Evolutionary conservation across 2,888 invertebrate genomes (phyloP).

Genomic region (Cheilosia impressa): DNA sequence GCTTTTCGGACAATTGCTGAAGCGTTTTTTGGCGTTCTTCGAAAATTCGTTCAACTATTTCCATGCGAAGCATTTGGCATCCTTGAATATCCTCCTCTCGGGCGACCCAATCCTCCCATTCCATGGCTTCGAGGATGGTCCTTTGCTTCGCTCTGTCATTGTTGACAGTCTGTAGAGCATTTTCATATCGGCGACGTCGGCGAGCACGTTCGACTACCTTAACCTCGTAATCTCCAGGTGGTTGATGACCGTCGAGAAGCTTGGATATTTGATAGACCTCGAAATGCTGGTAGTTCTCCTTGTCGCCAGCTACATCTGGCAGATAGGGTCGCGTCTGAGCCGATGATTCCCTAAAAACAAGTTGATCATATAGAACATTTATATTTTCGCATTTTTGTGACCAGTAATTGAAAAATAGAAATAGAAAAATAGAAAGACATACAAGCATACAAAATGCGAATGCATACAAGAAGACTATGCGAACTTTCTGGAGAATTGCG

Average conservation of each 20-base stretch:
- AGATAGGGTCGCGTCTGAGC: slow-evolving; percentile 82
- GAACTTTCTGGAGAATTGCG: too few relatives aligned
- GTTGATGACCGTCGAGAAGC: slow-evolving; percentile 78
- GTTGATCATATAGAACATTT: neutral
- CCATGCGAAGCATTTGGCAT: slow-evolving; percentile 88
- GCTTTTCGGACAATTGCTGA: slow-evolving; percentile 81
- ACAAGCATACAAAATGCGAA: too few relatives aligned
- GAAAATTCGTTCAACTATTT: slow-evolving; percentile 85
- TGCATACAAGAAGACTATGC: too few relatives aligned
- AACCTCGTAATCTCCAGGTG: slow-evolving; percentile 81
- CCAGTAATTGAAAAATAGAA: too few relatives aligned
- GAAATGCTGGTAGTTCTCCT: slow-evolving; percentile 76
- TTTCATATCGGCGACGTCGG: slow-evolving; percentile 87
- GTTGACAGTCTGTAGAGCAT: slow-evolving; percentile 84
- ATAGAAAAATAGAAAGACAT: too few relatives aligned
- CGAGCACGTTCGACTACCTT: slow-evolving; percentile 89
- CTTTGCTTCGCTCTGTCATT: slow-evolving; percentile 86
- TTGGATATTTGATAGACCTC: slow-evolving; percentile 81
- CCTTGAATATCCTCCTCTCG: slow-evolving; percentile 91
- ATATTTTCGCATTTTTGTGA: too few relatives aligned
- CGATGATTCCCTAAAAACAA: slow-evolving; percentile 80
- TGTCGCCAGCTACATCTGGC: slow-evolving; percentile 78
- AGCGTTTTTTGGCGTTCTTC: slow-evolving; percentile 84
- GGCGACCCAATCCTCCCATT: slow-evolving; percentile 92
- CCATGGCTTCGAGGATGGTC: slow-evolving; percentile 90